Evolutionary conservation across 2,888 invertebrate species (phyloP).

Genomic region (Nycteola revayana): DNA sequence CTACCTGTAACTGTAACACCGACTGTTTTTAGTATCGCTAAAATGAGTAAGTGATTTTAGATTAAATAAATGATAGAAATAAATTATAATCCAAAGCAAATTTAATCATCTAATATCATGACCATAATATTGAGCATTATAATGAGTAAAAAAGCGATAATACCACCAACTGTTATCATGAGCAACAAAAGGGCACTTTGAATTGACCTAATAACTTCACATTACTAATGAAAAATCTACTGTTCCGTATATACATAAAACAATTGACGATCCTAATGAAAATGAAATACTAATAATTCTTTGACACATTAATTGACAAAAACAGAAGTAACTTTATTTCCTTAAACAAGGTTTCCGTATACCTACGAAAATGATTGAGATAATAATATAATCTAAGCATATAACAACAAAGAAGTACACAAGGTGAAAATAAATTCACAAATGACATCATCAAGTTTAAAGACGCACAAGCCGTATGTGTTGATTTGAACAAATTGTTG

Average conservation of each 20-base stretch:
- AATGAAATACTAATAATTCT: constrained; percentile 51
- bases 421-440: constrained; percentile 47
- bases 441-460: constrained; percentile 39
- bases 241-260: constrained; percentile 51
- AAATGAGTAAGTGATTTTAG: constrained; percentile 24
- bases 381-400: constrained; percentile 53
- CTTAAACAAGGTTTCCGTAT: constrained; percentile 65
- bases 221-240: constrained; percentile 45
- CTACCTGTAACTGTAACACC: constrained; percentile 18
- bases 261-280: constrained; percentile 67
- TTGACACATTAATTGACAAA: constrained; percentile 74
- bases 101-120: constrained; percentile 74
- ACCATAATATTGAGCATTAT: constrained; percentile 77
- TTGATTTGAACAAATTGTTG: constrained; percentile 32
- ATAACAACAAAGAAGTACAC: constrained; percentile 63
- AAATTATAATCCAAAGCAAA: constrained; percentile 60
- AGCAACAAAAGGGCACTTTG: constrained; percentile 73
- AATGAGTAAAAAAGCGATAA: constrained; percentile 69
- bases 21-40: constrained; percentile 5
- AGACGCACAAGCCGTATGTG: constrained; percentile 43
- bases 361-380: constrained; percentile 46
- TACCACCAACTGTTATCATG: constrained; percentile 51
- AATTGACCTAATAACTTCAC: constrained; percentile 75
- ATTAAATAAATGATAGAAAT: constrained; percentile 57
- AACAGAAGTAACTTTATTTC: constrained; percentile 65